Evolutionary conservation across 2,888 invertebrate genomes (phyloP).

Genomic region (Rotaria socialis): DNA sequence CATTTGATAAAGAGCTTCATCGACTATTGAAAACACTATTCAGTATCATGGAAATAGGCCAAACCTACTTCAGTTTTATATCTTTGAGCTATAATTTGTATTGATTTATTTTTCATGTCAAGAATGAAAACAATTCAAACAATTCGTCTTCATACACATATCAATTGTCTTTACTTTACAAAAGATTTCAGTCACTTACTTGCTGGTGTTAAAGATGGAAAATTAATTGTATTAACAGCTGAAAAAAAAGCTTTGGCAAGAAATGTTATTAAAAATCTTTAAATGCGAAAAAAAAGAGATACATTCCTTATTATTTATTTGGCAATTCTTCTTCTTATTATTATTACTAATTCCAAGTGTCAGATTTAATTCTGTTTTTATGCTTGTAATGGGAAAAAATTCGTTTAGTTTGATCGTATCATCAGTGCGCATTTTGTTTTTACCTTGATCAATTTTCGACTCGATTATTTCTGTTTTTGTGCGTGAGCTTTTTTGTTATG

Average conservation of each 20-base stretch:
- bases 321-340: background rate
- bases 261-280: background rate
- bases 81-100: too few relatives aligned
- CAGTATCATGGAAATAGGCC: too few relatives aligned
- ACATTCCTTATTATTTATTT: background rate
- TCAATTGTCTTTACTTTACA: slow-evolving; percentile 49
- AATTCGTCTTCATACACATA: slow-evolving; percentile 40
- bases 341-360: background rate
- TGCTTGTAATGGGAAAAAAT: background rate
- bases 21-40: too few relatives aligned
- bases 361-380: background rate
- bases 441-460: background rate
- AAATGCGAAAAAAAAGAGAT: background rate
- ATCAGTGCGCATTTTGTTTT: background rate
- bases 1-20: too few relatives aligned
- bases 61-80: too few relatives aligned
- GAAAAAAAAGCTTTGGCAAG: slow-evolving; percentile 37
- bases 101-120: background rate
- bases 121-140: slow-evolving; percentile 43
- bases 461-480: background rate
- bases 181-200: slow-evolving; percentile 63
- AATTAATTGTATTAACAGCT: slow-evolving; percentile 56
- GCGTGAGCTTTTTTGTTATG: background rate
- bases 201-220: slow-evolving; percentile 65
- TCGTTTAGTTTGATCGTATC: too few relatives aligned